Percentiles rank a stretch among this genome's conserved stretches.
phyloP scores from a whole-genome alignment of 2,888 invertebrate species.

The Hartigia nigra region DNA sequence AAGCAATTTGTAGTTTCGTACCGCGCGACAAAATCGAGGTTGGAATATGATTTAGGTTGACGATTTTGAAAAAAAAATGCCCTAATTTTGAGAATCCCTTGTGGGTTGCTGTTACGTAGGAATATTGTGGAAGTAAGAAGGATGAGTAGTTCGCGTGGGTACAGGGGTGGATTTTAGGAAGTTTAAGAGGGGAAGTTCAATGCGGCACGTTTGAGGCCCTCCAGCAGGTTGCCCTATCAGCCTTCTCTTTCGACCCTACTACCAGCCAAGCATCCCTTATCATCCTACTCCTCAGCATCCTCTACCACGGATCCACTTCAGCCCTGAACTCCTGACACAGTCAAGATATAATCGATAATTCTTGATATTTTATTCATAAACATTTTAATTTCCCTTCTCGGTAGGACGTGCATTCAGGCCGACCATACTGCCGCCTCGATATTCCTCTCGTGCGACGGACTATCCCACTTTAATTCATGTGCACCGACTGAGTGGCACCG shows the following conservation, averaged over 20 bases:
- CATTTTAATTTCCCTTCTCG: conserved; percentile 38
- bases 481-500: background rate
- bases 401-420: background rate
- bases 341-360: conserved; percentile 46
- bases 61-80: background rate
- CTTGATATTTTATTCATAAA: conserved; percentile 44
- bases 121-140: background rate
- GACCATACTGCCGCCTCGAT: background rate
- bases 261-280: background rate
- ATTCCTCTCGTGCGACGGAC: conserved; percentile 8
- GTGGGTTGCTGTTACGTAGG: background rate
- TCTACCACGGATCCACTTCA: conserved; percentile 28
- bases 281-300: background rate
- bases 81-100: background rate
- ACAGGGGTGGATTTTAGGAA: background rate
- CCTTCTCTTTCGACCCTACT: conserved; percentile 18
- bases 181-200: conserved; percentile 6
- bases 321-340: conserved; percentile 45
- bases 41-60: no score
- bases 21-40: background rate
- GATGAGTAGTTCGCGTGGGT: background rate
- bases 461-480: conserved; percentile 21
- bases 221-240: conserved; percentile 22
- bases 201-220: conserved; percentile 40
- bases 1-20: background rate